Percentiles rank a stretch among this genome's conserved stretches.
phyloP scores from a whole-genome alignment of 2,113 vertebrate genomes.

The Otocyon megalotis region DNA sequence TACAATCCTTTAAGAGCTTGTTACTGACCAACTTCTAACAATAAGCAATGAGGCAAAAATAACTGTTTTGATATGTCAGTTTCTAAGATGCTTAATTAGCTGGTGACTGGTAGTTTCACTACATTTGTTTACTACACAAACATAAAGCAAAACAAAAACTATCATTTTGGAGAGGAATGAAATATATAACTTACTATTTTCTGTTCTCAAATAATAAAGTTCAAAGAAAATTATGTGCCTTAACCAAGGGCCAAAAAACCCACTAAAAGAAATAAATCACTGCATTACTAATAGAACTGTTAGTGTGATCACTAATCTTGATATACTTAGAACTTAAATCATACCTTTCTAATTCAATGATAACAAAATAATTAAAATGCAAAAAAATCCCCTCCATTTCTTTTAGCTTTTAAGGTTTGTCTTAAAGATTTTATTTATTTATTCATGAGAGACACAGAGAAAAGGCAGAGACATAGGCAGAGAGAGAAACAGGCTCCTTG shows the following conservation, averaged over 20 bases:
- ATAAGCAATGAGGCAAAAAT: not conserved
- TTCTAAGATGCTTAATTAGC: conserved; percentile 39
- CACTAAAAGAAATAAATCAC: not conserved
- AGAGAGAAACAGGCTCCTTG: too few species aligned
- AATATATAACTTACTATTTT: not conserved
- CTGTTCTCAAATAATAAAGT: conserved; percentile 14
- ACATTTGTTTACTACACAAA: not conserved
- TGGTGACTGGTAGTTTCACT: not conserved
- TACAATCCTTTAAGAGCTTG: not conserved
- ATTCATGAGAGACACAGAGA: not conserved
- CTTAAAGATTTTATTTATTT: not conserved
- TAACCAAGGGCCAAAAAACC: not conserved
- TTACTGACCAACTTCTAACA: not conserved
- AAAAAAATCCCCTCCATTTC: not conserved
- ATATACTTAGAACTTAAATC: not conserved
- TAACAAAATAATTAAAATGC: not conserved
- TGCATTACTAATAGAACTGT: not conserved
- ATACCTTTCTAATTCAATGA: not conserved
- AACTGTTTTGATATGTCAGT: not conserved
- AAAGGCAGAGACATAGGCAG: too few species aligned
- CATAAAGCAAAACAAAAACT: not conserved
- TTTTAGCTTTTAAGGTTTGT: not conserved
- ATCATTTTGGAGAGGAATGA: not conserved
- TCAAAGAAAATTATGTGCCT: not conserved
- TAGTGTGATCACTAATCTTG: not conserved